Percentiles rank a stretch among this genome's conserved stretches.
Conservation (phyloP, 2,888 invertebrate species). For the Pollenia angustigena region DNA sequence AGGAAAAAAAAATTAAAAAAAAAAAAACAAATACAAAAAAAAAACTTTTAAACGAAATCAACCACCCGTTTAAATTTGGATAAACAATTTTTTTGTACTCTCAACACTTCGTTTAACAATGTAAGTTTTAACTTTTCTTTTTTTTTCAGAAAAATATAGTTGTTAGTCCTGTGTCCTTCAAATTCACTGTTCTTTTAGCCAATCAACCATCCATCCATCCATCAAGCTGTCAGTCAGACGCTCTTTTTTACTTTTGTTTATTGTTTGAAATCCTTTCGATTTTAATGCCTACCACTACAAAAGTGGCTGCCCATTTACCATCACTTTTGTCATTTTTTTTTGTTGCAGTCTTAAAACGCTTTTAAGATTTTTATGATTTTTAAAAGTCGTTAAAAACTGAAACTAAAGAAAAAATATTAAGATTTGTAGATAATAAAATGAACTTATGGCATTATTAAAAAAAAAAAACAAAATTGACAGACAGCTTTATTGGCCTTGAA, state of each 20-base stretch:
- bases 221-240: conserved; percentile 4
- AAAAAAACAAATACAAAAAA: background rate
- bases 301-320: background rate
- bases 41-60: conserved; percentile 32
- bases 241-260: conserved; percentile 16
- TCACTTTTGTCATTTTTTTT: background rate
- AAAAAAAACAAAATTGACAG: no score
- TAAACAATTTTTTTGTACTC: conserved; percentile 56
- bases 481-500: no score
- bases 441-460: no score
- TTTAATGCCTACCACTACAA: background rate
- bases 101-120: conserved; percentile 66
- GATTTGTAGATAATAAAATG: no score
- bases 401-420: no score
- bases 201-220: conserved; percentile 1
- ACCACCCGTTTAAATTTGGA: conserved; percentile 65
- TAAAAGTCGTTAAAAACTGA: background rate
- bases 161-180: conserved; percentile 13
- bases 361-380: background rate
- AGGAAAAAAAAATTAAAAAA: background rate
- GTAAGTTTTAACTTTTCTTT: conserved; percentile 49
- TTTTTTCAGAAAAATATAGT: background rate
- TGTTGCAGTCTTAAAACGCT: background rate
- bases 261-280: conserved; percentile 3
- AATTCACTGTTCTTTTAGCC: background rate